Conservation (phyloP, 2,797 vertebrate genomes). For the Falco biarmicus region DNA sequence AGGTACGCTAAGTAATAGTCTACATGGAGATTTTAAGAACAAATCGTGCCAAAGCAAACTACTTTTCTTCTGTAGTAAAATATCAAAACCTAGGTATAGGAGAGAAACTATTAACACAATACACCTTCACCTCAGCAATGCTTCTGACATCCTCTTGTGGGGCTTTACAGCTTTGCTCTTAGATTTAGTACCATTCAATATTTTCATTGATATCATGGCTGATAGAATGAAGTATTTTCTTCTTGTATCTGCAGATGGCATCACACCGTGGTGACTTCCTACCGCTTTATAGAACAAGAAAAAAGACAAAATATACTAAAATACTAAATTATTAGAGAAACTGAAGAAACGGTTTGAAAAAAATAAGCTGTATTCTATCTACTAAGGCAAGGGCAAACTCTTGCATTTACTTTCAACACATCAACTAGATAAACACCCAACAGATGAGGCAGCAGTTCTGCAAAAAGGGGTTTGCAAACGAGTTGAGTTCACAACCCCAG, state of each 20-base stretch:
- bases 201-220: background rate
- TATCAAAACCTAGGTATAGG: background rate
- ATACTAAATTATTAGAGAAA: background rate
- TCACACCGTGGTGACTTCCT: background rate
- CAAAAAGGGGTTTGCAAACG: background rate
- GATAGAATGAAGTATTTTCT: background rate
- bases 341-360: background rate
- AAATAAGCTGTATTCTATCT: background rate
- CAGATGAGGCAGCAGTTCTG: background rate
- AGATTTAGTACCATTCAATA: no score
- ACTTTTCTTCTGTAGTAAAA: background rate
- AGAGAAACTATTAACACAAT: background rate
- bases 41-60: background rate
- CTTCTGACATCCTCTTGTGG: background rate
- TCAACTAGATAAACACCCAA: background rate
- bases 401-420: background rate
- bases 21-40: background rate
- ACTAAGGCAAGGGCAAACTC: background rate
- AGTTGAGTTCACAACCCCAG: no score
- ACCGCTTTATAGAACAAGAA: background rate
- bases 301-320: background rate
- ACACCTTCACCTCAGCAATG: background rate
- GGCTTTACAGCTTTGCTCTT: background rate
- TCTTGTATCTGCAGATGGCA: background rate
- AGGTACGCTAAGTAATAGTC: background rate